Evolutionary conservation across 2,113 vertebrate genomes (phyloP).

Genomic region (Dasyurus viverrinus): DNA sequence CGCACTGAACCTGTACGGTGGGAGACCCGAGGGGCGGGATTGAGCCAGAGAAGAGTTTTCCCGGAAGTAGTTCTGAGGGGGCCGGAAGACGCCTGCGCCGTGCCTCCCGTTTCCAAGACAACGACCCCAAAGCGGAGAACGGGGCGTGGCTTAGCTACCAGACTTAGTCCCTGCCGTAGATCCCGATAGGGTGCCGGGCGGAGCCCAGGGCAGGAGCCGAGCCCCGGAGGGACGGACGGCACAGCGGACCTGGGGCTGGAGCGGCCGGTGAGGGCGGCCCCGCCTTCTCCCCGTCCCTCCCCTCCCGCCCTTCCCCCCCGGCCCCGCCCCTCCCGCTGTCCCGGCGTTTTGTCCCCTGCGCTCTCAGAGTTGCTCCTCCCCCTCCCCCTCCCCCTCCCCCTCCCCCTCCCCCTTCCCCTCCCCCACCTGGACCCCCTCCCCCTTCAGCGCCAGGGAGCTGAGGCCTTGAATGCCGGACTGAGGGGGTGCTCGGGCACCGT

Average conservation of each 20-base stretch:
- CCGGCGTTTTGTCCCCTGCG: no score
- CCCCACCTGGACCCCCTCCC: no score
- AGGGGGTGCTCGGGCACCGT: no score
- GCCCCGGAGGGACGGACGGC: background rate
- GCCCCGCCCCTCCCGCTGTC: fast-evolving
- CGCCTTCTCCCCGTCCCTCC: no score
- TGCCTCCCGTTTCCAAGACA: constrained; percentile 67
- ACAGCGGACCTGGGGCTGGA: background rate
- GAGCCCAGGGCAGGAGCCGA: background rate
- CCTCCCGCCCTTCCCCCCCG: background rate
- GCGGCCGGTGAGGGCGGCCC: background rate
- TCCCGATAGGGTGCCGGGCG: fast-evolving
- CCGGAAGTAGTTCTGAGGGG: constrained; percentile 37
- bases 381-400: no score
- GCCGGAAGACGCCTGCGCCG: background rate
- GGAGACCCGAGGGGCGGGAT: background rate
- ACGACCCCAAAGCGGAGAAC: constrained; percentile 32
- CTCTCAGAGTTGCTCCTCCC: no score
- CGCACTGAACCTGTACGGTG: background rate
- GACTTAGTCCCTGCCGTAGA: fast-evolving
- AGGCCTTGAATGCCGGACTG: no score
- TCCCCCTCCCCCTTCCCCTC: no score
- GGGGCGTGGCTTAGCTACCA: fast-evolving
- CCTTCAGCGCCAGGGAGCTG: no score
- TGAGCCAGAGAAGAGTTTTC: background rate